Evolutionary conservation across 2,888 invertebrate genomes (phyloP), one percentile per base, ranked within the genome.

Genomic region (Eupithecia inturbata): DNA sequence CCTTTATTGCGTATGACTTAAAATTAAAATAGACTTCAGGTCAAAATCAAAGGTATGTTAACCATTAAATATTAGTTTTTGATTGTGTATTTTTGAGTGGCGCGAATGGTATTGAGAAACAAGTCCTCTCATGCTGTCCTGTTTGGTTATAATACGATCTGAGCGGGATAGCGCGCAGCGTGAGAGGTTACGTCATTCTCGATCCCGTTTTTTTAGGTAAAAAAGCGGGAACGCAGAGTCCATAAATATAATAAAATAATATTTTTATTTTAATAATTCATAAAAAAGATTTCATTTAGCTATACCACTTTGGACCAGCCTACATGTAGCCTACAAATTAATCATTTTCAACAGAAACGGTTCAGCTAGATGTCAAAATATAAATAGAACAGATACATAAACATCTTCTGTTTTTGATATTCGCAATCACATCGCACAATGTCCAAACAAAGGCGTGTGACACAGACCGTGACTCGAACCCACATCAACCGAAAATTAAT

Each of bases 401-500:
- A 45, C 41, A 26, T 70, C 28, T 22, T 62, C 45, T 16, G 28
- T 1, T 39, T 70, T 69, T 69, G 69, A 69, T 39, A 64, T 70
- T 71, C 57, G 60, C 66, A 73, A 73, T 67, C 70, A 62, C 39
- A 33, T 53, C 62, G 31, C 62, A 41, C 74, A 76, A 77, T 77
- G 74, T 68, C 77, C 68, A 33, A 67, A 79, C 76, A 78, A 77
- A 73, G 33, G 75, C 53, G 71, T 70, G 74, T 72, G 74, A 71
- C 75, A 74, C 71, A 67, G 69, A 72, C 71, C 80, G 81, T 80
- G 79, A 82, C 81, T 82, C 80, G 79, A 80, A 87, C 87, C 87
- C 87, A 83, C 83, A 84, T 87, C 85, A 87, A 86, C 86, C 84
- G 81, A 85, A 85, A 87, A 86, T 85, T 86, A 87, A 88, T 87